Evolutionary conservation across 1,140 invertebrate genomes (phyloP).

Genomic region (Penaeus vannamei): DNA sequence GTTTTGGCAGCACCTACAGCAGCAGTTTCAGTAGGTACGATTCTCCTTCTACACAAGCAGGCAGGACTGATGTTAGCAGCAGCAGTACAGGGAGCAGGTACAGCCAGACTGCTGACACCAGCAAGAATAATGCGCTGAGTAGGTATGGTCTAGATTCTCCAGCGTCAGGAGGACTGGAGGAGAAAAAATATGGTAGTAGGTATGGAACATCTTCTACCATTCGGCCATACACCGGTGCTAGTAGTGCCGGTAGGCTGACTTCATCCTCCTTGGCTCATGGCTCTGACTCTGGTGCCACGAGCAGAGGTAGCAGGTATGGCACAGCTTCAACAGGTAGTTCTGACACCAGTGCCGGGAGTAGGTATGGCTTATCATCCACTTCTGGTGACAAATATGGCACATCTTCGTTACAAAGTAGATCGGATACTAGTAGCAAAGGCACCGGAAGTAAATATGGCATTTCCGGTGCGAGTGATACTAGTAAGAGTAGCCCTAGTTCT

Average conservation of each 20-base stretch:
- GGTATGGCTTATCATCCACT: not conserved
- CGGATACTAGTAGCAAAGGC: not conserved
- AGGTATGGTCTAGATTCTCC: not conserved
- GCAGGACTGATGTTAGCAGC: not conserved
- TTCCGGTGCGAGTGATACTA: not conserved
- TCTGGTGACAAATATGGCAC: not conserved
- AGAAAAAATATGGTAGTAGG: conserved; percentile 2
- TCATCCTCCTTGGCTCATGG: too few relatives aligned
- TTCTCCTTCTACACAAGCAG: not conserved
- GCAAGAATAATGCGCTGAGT: not conserved
- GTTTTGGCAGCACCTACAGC: not conserved
- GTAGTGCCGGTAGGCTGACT: too few relatives aligned
- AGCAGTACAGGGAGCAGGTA: conserved; percentile 7
- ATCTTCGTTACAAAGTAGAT: not conserved
- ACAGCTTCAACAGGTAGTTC: not conserved
- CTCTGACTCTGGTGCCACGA: not conserved
- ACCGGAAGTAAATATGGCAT: conserved; percentile 1
- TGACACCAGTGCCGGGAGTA: not conserved
- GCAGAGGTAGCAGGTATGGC: not conserved
- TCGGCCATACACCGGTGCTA: not conserved
- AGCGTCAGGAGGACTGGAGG: not conserved
- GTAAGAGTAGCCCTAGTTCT: not conserved
- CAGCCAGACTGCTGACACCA: not conserved
- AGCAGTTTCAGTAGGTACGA: conserved; percentile 11
- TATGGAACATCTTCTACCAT: conserved; percentile 1